Base-by-base conservation (phyloP, 1,140 invertebrate genomes). In the Adelges cooleyi region DNA sequence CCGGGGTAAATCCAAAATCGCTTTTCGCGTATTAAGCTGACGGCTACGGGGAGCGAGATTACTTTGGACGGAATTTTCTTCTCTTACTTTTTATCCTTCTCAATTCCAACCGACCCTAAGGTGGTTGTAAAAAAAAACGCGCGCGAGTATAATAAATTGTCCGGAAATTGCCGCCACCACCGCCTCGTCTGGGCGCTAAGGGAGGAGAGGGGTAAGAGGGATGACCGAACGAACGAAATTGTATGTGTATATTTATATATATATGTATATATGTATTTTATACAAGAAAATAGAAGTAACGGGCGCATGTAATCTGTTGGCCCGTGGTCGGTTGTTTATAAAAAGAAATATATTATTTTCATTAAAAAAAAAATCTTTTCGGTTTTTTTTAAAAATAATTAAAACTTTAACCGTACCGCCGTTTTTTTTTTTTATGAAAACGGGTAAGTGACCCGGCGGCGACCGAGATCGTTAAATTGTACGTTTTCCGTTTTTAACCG, bases 111-210 rank as follows among this genome's bases (percentile, higher is more conserved):
- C n/a, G n/a, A n/a, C n/a, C n/a, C n/a, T n/a, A n/a, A n/a, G n/a
- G n/a, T n/a, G n/a, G n/a, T n/a, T n/a, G n/a, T n/a, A n/a, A n/a
- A n/a, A n/a, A n/a, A n/a, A n/a, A n/a, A n/a, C n/a, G n/a, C n/a
- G n/a, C n/a, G n/a, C n/a, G n/a, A n/a, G 36, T n/a, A 27, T 42
- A 59, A 59, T 59, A 59, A 59, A 42, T 44, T 59, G 38, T 59
- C 38, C 53, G 53, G 53, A 59, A 59, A 59, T 59, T 44, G 53
- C n/a, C n/a, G 38, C 38, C n/a, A n/a, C n/a, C n/a, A n/a, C n/a
- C n/a, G n/a, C n/a, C n/a, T n/a, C n/a, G n/a, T n/a, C n/a, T n/a
- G n/a, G n/a, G n/a, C n/a, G n/a, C n/a, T n/a, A n/a, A n/a, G n/a
- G n/a, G n/a, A n/a, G n/a, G n/a, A n/a, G n/a, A n/a, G n/a, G n/a